phyloP scores from a whole-genome alignment of 2,888 invertebrate genomes.

The Troides helena region DNA sequence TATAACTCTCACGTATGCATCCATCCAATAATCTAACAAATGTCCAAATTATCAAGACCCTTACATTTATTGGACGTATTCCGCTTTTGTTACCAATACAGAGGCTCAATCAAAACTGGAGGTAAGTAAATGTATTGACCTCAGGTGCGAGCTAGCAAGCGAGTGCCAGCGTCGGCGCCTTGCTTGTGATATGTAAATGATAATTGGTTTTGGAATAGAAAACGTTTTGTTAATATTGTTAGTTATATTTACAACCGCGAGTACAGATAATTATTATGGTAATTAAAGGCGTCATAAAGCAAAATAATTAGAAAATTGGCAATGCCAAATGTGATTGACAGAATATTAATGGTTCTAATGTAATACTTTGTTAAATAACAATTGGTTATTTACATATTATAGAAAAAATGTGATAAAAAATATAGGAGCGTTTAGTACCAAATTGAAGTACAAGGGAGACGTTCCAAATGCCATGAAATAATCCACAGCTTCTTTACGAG shows the following conservation, averaged over 20 bases:
- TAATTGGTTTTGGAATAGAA: conserved; percentile 78
- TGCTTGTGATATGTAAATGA: conserved; percentile 78
- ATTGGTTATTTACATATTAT: background rate
- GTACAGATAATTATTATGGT: conserved; percentile 9
- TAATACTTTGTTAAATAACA: background rate
- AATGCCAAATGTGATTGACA: background rate
- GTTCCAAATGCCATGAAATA: conserved; percentile 58
- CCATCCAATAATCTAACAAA: conserved; percentile 65
- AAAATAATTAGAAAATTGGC: background rate
- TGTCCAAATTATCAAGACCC: conserved; percentile 53
- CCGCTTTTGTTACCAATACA: conserved; percentile 41
- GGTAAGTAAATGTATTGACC: conserved; percentile 74
- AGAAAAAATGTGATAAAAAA: conserved; percentile 5
- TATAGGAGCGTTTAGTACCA: conserved; percentile 32
- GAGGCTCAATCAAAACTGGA: conserved; percentile 55
- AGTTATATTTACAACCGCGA: conserved; percentile 41
- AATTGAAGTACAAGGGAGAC: conserved; percentile 39
- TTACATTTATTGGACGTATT: conserved; percentile 27
- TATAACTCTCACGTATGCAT: conserved; percentile 67
- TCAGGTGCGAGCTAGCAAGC: conserved; percentile 68
- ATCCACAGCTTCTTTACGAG: conserved; percentile 44
- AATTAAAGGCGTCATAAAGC: background rate
- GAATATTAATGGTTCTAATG: background rate
- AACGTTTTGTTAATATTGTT: conserved; percentile 71
- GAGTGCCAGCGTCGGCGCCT: conserved; percentile 61